These are phyloP conservation scores for Delphinus delphis DNA, from an alignment of 2,113 vertebrate species.

Conservation along the genomic window DNA sequence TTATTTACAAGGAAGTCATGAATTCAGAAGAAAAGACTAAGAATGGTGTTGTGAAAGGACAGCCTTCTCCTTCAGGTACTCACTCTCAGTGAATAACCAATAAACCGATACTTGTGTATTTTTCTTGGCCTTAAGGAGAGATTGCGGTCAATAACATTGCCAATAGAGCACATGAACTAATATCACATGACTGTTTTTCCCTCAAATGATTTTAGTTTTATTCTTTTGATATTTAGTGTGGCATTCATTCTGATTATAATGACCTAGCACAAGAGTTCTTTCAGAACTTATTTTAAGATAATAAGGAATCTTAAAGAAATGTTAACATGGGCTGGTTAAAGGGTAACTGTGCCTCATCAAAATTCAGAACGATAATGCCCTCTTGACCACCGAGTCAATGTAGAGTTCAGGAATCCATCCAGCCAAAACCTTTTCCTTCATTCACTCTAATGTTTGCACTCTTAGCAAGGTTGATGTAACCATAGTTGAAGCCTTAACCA, in stretches of 20 bases:
- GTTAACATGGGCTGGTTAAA: background rate
- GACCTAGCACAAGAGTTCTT: background rate
- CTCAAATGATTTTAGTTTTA: background rate
- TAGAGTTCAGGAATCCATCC: background rate
- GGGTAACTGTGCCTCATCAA: background rate
- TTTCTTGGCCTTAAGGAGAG: background rate
- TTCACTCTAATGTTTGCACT: background rate
- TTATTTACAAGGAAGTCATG: slow-evolving; percentile 99
- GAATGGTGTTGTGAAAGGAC: slow-evolving; percentile 99
- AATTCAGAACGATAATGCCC: background rate
- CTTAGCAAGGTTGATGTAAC: background rate
- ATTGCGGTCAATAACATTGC: background rate
- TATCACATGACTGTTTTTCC: background rate
- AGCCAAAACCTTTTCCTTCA: background rate
- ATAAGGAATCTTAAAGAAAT: background rate
- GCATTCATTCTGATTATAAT: background rate
- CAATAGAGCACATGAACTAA: background rate
- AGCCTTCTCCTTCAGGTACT: slow-evolving; percentile 99
- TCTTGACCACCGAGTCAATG: background rate
- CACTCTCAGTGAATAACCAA: slow-evolving; percentile 83
- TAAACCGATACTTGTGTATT: background rate
- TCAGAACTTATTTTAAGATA: background rate
- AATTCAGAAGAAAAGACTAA: slow-evolving; percentile 99
- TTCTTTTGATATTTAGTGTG: background rate
- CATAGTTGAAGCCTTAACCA: background rate